These are phyloP conservation scores for Petrocephalus schoutedeni DNA, from an alignment of 2,797 vertebrate species.

Conservation along the genomic window DNA sequence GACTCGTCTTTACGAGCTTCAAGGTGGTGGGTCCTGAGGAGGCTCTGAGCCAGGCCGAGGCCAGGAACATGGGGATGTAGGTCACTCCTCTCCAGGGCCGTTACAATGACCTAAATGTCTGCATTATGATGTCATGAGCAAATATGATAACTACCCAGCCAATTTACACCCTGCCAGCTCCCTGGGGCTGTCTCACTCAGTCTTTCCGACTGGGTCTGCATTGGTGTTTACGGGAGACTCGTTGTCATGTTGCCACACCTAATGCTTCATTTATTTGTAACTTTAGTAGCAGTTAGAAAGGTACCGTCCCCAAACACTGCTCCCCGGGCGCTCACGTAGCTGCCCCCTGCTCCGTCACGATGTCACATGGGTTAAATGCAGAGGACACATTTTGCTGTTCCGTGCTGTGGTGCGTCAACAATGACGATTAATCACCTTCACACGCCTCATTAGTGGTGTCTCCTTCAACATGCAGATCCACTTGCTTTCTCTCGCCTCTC, in stretches of 20 bases:
- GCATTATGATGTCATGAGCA: conserved; percentile 10
- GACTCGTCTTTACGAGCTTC: conserved; percentile 70
- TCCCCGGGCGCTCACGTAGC: no score
- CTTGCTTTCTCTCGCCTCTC: not conserved
- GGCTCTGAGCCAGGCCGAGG: conserved; percentile 86
- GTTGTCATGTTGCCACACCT: conserved; percentile 24
- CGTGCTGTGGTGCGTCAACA: no score
- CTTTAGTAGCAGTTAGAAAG: not conserved
- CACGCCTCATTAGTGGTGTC: no score
- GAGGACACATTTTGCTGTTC: no score
- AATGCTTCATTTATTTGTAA: not conserved
- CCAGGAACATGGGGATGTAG: conserved; percentile 98
- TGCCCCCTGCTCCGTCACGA: no score
- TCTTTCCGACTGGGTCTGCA: conserved; percentile 16
- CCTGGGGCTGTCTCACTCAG: not conserved
- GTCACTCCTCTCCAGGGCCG: conserved; percentile 17
- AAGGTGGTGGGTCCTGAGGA: conserved; percentile 97
- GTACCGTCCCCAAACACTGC: no score
- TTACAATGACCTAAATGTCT: not conserved
- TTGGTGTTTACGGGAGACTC: conserved; percentile 28
- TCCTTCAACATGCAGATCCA: not conserved
- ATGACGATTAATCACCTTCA: no score
- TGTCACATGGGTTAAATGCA: no score
- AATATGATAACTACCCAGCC: conserved; percentile 23
- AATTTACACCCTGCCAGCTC: conserved; percentile 18